These are phyloP conservation scores for Dysidea cf. avara DNA, from an alignment of 37 sponge, comb jelly and placozoan genomes.

Conservation along the genomic window DNA sequence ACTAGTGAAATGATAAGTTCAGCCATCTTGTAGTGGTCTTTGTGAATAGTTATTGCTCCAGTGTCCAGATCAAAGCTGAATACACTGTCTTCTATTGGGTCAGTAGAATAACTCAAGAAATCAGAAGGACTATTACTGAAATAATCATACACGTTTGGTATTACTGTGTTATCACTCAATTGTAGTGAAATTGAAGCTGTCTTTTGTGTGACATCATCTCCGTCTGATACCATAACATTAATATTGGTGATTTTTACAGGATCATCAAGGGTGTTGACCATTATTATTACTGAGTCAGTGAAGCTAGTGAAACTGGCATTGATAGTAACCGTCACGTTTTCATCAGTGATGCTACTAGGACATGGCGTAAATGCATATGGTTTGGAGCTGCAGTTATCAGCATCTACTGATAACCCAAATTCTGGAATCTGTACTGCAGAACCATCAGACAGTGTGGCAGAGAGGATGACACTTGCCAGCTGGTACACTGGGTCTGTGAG, in stretches of 20 bases:
- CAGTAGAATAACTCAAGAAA: slow-evolving; percentile 24
- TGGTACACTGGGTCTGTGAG: too few species aligned
- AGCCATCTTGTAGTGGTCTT: slow-evolving; percentile 16
- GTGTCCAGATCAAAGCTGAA: slow-evolving; percentile 13
- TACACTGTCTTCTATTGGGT: slow-evolving; percentile 26
- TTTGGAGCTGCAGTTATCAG: too few species aligned
- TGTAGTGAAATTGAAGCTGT: too few species aligned
- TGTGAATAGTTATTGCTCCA: slow-evolving; percentile 8
- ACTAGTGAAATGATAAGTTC: slow-evolving; percentile 10
- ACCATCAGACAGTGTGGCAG: slow-evolving; percentile 28
- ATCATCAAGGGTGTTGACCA: neutral
- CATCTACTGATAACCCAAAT: too few species aligned
- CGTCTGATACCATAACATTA: neutral
- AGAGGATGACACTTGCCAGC: slow-evolving; percentile 1
- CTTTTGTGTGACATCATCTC: too few species aligned
- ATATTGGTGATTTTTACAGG: neutral
- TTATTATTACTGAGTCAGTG: neutral
- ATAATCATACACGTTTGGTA: slow-evolving; percentile 16
- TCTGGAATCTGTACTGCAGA: too few species aligned
- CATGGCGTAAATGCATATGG: too few species aligned
- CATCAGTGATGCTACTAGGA: too few species aligned
- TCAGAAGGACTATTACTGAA: neutral
- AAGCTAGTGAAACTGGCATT: neutral
- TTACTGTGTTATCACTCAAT: slow-evolving; percentile 30
- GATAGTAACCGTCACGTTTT: neutral